Evolutionary conservation across 2,888 invertebrate genomes (phyloP).

Genomic region (Drosophila hamatofila): DNA sequence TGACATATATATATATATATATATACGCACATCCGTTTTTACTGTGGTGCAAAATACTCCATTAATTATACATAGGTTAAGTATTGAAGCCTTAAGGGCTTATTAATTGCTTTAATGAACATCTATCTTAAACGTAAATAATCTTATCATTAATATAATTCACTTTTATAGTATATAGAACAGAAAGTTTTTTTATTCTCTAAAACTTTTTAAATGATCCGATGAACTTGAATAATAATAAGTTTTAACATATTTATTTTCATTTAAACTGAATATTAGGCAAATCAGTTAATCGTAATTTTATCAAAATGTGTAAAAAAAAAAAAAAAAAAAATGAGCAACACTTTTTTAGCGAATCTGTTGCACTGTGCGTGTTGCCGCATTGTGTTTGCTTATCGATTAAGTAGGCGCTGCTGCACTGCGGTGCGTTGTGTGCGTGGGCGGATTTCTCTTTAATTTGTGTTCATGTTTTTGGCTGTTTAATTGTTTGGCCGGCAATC

Average conservation of each 20-base stretch:
- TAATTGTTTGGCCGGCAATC: slow-evolving; percentile 24
- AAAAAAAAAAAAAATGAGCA: too few species aligned
- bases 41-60: slow-evolving; percentile 28
- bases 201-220: too few species aligned
- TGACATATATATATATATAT: background rate
- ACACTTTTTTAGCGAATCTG: background rate
- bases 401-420: slow-evolving; percentile 13
- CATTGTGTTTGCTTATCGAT: slow-evolving; percentile 44
- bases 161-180: background rate
- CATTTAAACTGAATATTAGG: too few species aligned
- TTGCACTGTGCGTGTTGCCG: slow-evolving; percentile 11
- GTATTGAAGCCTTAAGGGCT: slow-evolving; percentile 2
- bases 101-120: background rate
- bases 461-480: slow-evolving; percentile 22
- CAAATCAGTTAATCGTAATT: too few species aligned
- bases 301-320: background rate
- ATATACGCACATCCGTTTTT: slow-evolving; percentile 17
- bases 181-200: too few species aligned
- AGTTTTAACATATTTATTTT: too few species aligned
- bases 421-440: background rate
- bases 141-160: background rate
- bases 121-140: background rate
- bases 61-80: slow-evolving; percentile 35
- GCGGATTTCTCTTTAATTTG: slow-evolving; percentile 2
- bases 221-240: too few species aligned